These are phyloP conservation scores for Polyergus mexicanus DNA, from an alignment of 1,140 invertebrate genomes.

Conservation along the genomic window DNA sequence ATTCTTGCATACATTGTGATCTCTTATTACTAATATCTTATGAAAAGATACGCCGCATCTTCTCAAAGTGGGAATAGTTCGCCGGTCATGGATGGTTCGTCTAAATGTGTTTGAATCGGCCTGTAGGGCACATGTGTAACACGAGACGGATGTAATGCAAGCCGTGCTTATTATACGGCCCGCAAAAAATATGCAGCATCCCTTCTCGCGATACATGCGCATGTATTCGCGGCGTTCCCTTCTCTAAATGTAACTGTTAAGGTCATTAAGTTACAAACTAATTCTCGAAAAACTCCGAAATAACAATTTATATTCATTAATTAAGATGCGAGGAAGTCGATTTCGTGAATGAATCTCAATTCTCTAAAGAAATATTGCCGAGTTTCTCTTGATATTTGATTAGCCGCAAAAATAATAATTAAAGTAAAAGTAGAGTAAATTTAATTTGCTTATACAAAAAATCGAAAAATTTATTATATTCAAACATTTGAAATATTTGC, in stretches of 20 bases:
- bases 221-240: neutral
- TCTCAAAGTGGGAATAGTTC: slow-evolving; percentile 30
- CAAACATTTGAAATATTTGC: slow-evolving; percentile 79
- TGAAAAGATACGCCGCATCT: neutral
- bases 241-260: slow-evolving; percentile 15
- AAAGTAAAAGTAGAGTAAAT: no score
- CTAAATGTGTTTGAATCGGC: slow-evolving; percentile 65
- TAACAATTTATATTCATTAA: neutral
- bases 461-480: neutral
- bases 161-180: slow-evolving; percentile 81
- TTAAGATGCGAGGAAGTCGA: no score
- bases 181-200: slow-evolving; percentile 78
- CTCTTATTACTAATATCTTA: neutral
- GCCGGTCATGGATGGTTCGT: slow-evolving; percentile 48
- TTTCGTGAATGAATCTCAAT: no score
- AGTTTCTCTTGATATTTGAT: no score
- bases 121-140: slow-evolving; percentile 79
- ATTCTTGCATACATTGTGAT: neutral
- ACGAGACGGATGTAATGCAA: slow-evolving; percentile 85
- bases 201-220: slow-evolving; percentile 27
- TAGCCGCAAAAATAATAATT: no score
- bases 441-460: no score
- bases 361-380: no score
- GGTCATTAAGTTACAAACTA: neutral
- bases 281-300: neutral